Percentiles rank a stretch among this genome's conserved stretches.
phyloP scores from a whole-genome alignment of 2,888 invertebrate species.

The Patella ulyssiponensis region DNA sequence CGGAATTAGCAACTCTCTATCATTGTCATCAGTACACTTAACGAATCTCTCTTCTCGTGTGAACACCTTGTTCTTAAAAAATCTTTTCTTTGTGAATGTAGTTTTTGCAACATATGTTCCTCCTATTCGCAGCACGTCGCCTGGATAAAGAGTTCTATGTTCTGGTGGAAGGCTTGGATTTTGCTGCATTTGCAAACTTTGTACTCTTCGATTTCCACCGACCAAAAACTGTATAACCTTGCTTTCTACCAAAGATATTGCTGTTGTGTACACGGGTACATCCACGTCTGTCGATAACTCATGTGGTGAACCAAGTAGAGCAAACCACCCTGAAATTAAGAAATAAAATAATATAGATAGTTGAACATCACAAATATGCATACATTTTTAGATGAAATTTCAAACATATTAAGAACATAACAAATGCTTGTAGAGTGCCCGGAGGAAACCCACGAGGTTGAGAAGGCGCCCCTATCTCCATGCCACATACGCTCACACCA shows the following conservation, averaged over 20 bases:
- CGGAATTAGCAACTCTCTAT: slow-evolving; percentile 54
- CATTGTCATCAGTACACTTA: slow-evolving; percentile 54
- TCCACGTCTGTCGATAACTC: slow-evolving; percentile 40
- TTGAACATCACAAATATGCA: too few species aligned
- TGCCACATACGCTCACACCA: too few species aligned
- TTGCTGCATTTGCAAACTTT: slow-evolving; percentile 43
- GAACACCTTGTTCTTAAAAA: slow-evolving; percentile 47
- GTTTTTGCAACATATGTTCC: slow-evolving; percentile 53
- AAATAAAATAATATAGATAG: too few species aligned
- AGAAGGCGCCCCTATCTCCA: too few species aligned
- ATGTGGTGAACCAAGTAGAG: slow-evolving; percentile 46
- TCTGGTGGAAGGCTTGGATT: slow-evolving; percentile 30
- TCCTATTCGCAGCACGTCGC: slow-evolving; percentile 52
- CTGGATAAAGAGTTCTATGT: slow-evolving; percentile 49
- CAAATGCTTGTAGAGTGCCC: too few species aligned
- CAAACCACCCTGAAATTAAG: slow-evolving; percentile 60
- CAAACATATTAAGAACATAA: too few species aligned
- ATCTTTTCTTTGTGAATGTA: slow-evolving; percentile 42
- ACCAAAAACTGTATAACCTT: slow-evolving; percentile 55
- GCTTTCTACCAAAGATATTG: slow-evolving; percentile 49
- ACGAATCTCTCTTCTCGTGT: slow-evolving; percentile 50
- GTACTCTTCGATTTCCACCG: slow-evolving; percentile 50
- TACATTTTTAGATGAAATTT: too few species aligned
- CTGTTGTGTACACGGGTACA: slow-evolving; percentile 51
- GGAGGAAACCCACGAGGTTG: too few species aligned